phyloP scores from a whole-genome alignment of 2,113 vertebrate species.

The Epinephelus moara region DNA sequence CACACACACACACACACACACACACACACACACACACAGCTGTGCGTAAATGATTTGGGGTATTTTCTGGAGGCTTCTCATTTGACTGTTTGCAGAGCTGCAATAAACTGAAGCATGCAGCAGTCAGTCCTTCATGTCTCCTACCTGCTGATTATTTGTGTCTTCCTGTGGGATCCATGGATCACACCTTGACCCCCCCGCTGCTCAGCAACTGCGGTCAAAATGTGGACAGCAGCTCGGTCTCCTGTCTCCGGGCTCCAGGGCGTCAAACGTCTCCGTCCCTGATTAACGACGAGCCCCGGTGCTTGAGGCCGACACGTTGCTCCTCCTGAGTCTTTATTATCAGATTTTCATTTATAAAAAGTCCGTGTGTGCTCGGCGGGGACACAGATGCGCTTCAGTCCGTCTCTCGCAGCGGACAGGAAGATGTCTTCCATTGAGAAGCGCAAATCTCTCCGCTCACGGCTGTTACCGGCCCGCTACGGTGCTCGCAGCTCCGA shows the following conservation, averaged over 20 bases:
- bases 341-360: slow-evolving; percentile 38
- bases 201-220: slow-evolving; percentile 36
- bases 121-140: background rate
- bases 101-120: background rate
- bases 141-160: slow-evolving; percentile 66
- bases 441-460: slow-evolving; percentile 27
- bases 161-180: slow-evolving; percentile 63
- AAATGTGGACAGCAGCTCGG: slow-evolving; percentile 31
- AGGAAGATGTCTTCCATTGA: slow-evolving; percentile 78
- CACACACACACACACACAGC: too few relatives aligned
- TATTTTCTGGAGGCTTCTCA: too few relatives aligned
- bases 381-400: slow-evolving; percentile 31
- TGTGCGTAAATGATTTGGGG: too few relatives aligned
- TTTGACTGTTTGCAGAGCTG: too few relatives aligned
- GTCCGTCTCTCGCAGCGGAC: slow-evolving; percentile 50
- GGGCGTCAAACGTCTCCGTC: slow-evolving; percentile 37
- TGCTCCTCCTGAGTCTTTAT: background rate
- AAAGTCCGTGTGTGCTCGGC: slow-evolving; percentile 31
- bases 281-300: background rate
- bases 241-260: slow-evolving; percentile 34
- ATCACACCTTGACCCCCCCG: slow-evolving; percentile 53
- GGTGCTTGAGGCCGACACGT: slow-evolving; percentile 4
- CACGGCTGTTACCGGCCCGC: slow-evolving; percentile 13
- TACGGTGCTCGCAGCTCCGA: slow-evolving; percentile 4
- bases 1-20: too few relatives aligned